Percentiles rank a stretch among this genome's conserved stretches.
Evolutionary conservation across 92 coral and sea anemone species (phyloP).

Genomic region (Zoanthus gigantus): DNA sequence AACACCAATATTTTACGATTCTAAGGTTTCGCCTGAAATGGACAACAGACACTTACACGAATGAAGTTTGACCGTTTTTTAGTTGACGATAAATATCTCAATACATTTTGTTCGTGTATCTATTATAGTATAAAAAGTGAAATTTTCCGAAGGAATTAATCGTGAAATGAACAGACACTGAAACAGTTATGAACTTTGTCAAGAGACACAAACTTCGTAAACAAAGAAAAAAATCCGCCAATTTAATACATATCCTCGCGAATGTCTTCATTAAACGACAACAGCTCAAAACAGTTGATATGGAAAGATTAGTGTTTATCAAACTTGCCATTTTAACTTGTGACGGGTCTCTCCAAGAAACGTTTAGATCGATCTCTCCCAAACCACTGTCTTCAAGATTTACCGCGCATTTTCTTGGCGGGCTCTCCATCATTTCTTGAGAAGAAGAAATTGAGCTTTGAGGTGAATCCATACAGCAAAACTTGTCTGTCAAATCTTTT

Average conservation of each 20-base stretch:
- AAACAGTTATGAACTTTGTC: background rate
- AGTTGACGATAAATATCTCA: background rate
- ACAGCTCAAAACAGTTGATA: background rate
- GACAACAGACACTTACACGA: background rate
- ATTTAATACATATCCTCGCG: background rate
- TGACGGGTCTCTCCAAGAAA: slow-evolving; percentile 53
- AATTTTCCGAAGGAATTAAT: background rate
- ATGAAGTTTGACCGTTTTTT: background rate
- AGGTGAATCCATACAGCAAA: background rate
- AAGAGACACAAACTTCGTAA: background rate
- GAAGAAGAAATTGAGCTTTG: slow-evolving; percentile 37
- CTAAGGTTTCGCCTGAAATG: background rate
- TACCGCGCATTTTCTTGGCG: slow-evolving; percentile 56
- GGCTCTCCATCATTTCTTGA: slow-evolving; percentile 57
- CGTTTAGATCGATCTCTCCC: slow-evolving; percentile 60
- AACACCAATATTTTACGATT: background rate
- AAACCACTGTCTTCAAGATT: slow-evolving; percentile 79
- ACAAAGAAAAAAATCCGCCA: background rate
- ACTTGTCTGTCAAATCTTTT: background rate
- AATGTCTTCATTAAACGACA: background rate
- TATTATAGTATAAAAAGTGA: background rate
- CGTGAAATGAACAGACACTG: background rate
- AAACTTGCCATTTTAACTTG: slow-evolving; percentile 54
- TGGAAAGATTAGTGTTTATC: background rate
- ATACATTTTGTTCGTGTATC: background rate